A percentile compares a stretch with the other conserved stretches of the same genome.
These are phyloP conservation scores for Apomyelois bistriatella DNA, from an alignment of 2,888 invertebrate genomes.

Conservation along the genomic window DNA sequence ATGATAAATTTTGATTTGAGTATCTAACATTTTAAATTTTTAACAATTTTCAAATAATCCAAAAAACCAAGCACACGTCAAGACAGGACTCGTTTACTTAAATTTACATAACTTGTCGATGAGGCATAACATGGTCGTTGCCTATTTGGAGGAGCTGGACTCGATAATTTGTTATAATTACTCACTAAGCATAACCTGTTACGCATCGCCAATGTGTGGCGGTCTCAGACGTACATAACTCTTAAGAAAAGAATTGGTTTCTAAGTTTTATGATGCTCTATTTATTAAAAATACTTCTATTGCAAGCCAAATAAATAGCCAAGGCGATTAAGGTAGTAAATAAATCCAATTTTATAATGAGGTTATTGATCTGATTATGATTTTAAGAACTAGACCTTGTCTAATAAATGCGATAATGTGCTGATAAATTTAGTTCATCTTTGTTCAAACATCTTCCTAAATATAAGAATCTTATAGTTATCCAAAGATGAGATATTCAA, in stretches of 20 bases:
- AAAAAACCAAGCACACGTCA: conserved; percentile 5
- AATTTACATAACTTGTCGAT: conserved; percentile 23
- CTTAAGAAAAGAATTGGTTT: not conserved
- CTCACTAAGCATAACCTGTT: conserved; percentile 6
- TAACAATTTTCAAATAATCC: not conserved
- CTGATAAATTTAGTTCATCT: no score
- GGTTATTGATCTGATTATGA: no score
- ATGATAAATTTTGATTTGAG: no score
- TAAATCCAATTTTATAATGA: no score
- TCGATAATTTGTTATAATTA: conserved; percentile 4
- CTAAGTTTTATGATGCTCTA: conserved; percentile 1
- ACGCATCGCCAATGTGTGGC: conserved; percentile 1
- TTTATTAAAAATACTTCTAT: not conserved
- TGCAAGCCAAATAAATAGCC: not conserved
- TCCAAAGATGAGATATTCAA: no score
- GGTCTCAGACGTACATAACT: not conserved
- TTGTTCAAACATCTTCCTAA: no score
- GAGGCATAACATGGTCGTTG: conserved; percentile 13
- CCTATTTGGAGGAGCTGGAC: conserved; percentile 3
- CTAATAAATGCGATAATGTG: no score
- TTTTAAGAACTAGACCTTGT: no score
- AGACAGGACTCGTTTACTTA: conserved; percentile 20
- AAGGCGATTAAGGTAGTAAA: not conserved
- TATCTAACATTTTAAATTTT: no score
- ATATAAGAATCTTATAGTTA: no score